phyloP scores from a whole-genome alignment of 2,888 invertebrate genomes.

The Callyntrura sp. region DNA sequence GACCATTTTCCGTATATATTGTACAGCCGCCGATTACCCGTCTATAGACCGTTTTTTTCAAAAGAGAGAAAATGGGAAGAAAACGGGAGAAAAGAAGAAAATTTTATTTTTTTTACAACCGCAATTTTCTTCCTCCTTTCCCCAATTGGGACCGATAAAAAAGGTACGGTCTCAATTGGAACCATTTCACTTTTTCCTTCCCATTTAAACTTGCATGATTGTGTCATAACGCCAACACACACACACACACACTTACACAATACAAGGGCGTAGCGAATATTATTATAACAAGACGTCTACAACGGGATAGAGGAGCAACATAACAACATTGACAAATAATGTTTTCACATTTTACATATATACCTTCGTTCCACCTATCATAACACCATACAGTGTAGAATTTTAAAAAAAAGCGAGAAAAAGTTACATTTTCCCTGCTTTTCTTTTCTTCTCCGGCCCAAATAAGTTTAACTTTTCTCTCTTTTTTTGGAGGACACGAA shows the following conservation, averaged over 20 bases:
- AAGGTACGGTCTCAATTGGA: conserved; percentile 57
- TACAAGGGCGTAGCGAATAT: neutral
- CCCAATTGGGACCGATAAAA: conserved; percentile 77
- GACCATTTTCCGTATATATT: neutral
- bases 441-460: neutral
- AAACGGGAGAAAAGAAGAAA: conserved; percentile 20
- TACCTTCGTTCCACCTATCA: no score
- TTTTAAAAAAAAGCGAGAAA: neutral
- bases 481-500: conserved; percentile 2
- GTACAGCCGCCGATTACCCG: no score
- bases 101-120: conserved; percentile 63
- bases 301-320: conserved; percentile 6
- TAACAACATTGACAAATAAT: conserved; percentile 23
- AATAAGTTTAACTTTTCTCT: conserved; percentile 9
- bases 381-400: neutral
- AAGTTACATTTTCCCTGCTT: conserved; percentile 13
- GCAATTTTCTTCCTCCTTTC: conserved; percentile 59
- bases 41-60: no score
- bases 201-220: conserved; percentile 72
- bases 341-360: neutral
- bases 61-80: neutral
- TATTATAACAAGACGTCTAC: no score
- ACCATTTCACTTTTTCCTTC: conserved; percentile 59
- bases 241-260: conserved; percentile 31
- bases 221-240: conserved; percentile 44